phyloP scores from a whole-genome alignment of 2,797 vertebrate genomes.

The Streptopelia turtur region DNA sequence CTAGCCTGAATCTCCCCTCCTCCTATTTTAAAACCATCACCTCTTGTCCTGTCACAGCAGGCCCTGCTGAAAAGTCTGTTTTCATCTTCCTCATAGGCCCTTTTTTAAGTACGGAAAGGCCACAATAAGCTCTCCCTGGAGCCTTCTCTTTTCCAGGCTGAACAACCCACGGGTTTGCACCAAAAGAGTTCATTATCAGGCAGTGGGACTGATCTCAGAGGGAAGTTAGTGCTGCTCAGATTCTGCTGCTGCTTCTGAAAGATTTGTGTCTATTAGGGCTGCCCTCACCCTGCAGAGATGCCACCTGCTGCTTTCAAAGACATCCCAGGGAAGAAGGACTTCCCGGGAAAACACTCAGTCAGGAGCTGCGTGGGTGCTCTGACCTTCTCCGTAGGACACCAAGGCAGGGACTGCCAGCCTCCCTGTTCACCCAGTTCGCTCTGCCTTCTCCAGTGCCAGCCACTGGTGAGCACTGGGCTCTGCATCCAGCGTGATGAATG shows the following conservation, averaged over 20 bases:
- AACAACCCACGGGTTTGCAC: not conserved
- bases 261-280: not conserved
- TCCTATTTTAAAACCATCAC: too few relatives aligned
- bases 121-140: too few relatives aligned
- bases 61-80: too few relatives aligned
- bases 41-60: too few relatives aligned
- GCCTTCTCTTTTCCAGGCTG: too few relatives aligned
- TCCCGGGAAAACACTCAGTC: not conserved
- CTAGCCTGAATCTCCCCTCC: too few relatives aligned
- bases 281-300: not conserved
- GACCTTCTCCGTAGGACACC: not conserved
- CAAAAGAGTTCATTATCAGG: fast-evolving
- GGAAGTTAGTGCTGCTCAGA: not conserved
- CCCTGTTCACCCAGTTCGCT: not conserved
- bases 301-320: not conserved
- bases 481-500: not conserved
- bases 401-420: not conserved
- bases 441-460: not conserved
- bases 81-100: too few relatives aligned
- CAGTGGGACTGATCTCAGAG: not conserved
- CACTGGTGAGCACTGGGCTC: not conserved
- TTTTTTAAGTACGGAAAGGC: too few relatives aligned
- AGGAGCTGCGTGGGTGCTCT: not conserved
- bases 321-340: not conserved
- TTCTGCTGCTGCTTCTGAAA: not conserved